A percentile compares a stretch with the other conserved stretches of the same genome.
Evolutionary conservation across 2,113 vertebrate genomes (phyloP).

Genomic region (Baryphthengus martii): DNA sequence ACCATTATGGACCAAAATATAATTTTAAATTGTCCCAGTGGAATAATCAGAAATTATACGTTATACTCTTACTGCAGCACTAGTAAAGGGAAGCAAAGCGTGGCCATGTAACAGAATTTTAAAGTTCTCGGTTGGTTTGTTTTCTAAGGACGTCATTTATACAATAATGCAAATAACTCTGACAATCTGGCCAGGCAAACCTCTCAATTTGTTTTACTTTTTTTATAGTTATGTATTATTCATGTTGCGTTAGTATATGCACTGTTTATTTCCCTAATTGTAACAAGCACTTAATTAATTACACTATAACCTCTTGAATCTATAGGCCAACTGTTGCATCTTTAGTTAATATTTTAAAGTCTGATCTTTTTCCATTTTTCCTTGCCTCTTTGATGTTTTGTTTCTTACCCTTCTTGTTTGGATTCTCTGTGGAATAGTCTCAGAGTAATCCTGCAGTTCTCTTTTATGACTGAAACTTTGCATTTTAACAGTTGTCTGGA

Average conservation of each 20-base stretch:
- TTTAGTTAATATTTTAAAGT: slow-evolving; percentile 86
- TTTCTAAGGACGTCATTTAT: not conserved
- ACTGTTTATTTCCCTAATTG: slow-evolving; percentile 78
- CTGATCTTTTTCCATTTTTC: slow-evolving; percentile 70
- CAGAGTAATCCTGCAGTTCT: slow-evolving; percentile 86
- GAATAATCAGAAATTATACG: not conserved
- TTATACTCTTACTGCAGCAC: not conserved
- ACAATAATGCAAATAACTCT: slow-evolving; percentile 49
- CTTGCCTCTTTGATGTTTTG: slow-evolving; percentile 87
- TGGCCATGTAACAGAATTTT: not conserved
- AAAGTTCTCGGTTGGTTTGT: not conserved
- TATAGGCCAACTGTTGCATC: slow-evolving; percentile 88
- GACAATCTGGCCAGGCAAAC: slow-evolving; percentile 43
- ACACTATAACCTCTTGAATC: slow-evolving; percentile 79
- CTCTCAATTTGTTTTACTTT: slow-evolving; percentile 65
- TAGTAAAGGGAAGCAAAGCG: not conserved
- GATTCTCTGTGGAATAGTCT: slow-evolving; percentile 80
- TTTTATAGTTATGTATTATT: slow-evolving; percentile 69
- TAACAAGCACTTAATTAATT: slow-evolving; percentile 82
- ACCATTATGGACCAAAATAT: not conserved
- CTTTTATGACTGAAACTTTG: slow-evolving; percentile 93
- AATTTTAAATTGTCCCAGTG: not conserved
- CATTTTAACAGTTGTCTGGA: slow-evolving; percentile 95
- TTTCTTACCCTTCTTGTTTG: slow-evolving; percentile 82
- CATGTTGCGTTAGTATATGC: slow-evolving; percentile 70